These are phyloP conservation scores for Polydrusus cervinus DNA, from an alignment of 2,888 invertebrate species.

Conservation along the genomic window DNA sequence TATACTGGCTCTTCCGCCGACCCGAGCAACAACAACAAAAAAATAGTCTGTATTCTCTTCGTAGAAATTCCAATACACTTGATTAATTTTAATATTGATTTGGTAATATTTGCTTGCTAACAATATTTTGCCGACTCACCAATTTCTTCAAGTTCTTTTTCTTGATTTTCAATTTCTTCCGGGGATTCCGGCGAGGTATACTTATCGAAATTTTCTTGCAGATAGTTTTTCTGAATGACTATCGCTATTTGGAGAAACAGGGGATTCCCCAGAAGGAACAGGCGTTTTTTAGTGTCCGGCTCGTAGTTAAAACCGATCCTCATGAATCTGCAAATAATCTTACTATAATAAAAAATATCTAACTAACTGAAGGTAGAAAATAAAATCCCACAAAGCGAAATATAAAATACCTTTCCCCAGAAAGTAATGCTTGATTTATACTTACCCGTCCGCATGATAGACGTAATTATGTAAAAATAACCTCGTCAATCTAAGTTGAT, in stretches of 20 bases:
- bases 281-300: conserved; percentile 3
- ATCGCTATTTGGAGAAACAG: conserved; percentile 48
- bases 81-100: no score
- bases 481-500: conserved; percentile 38
- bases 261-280: conserved; percentile 27
- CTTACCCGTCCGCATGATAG: conserved; percentile 1
- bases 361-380: no score
- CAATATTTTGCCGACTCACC: background rate
- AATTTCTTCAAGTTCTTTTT: background rate
- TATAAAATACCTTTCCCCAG: no score
- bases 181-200: conserved; percentile 36
- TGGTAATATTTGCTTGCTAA: no score
- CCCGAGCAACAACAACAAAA: no score
- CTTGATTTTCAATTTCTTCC: conserved; percentile 20
- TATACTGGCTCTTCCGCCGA: no score
- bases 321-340: conserved; percentile 20
- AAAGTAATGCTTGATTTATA: no score
- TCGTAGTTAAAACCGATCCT: conserved; percentile 11
- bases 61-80: no score
- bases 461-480: conserved; percentile 23
- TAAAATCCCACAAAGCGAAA: no score
- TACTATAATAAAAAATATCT: no score
- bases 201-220: conserved; percentile 41
- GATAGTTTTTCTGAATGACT: conserved; percentile 46
- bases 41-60: no score